phyloP scores from a whole-genome alignment of 2,797 vertebrate genomes.

The Gambusia yucatana region DNA sequence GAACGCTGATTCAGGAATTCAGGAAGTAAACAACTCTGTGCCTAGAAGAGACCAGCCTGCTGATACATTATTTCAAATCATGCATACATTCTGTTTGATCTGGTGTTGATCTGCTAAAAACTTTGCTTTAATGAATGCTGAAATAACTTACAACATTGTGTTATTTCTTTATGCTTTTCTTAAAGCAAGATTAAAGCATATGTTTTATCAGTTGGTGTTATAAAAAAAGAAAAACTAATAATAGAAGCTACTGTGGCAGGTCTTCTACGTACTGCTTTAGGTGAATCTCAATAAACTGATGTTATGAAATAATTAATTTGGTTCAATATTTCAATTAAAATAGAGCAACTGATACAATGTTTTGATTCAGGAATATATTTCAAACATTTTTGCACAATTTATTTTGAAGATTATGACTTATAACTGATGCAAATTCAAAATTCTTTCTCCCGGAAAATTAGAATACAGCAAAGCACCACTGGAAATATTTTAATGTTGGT shows the following conservation, averaged over 20 bases:
- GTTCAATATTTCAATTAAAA: neutral
- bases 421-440: neutral
- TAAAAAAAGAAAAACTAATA: constrained; percentile 3
- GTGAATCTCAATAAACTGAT: neutral
- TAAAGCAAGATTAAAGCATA: neutral
- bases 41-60: constrained; percentile 46
- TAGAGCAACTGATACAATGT: neutral
- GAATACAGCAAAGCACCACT: neutral
- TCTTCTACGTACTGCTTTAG: neutral
- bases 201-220: constrained; percentile 25
- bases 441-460: neutral
- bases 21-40: constrained; percentile 58
- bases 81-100: constrained; percentile 61
- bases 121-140: constrained; percentile 14
- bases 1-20: constrained; percentile 59
- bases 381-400: neutral
- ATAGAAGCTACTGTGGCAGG: neutral
- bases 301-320: neutral
- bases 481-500: neutral
- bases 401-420: neutral
- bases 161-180: constrained; percentile 19
- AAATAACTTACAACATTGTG: constrained; percentile 27
- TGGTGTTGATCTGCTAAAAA: constrained; percentile 52
- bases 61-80: constrained; percentile 55
- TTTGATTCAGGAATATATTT: neutral